A percentile compares a stretch with the other conserved stretches of the same genome.
Evolutionary conservation across 2,113 vertebrate species (phyloP).

Genomic region (Cricetomys ansorgei): DNA sequence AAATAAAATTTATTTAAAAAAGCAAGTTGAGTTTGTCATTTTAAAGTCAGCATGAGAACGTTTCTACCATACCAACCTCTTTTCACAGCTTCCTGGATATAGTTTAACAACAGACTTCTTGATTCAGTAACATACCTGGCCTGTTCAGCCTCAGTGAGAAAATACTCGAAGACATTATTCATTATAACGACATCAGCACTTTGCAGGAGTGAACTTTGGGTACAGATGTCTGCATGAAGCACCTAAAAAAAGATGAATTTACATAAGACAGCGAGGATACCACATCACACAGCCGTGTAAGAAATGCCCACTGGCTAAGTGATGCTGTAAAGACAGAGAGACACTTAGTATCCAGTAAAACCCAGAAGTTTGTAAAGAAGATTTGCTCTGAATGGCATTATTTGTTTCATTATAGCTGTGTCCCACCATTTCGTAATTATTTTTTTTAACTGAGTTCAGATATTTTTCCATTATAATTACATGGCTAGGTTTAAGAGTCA

Average conservation of each 20-base stretch:
- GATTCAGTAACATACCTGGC: slow-evolving; percentile 87
- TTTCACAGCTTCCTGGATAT: slow-evolving; percentile 32
- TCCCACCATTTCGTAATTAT: not conserved
- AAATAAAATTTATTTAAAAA: not conserved
- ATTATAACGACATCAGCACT: slow-evolving; percentile 93
- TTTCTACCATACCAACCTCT: not conserved
- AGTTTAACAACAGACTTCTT: slow-evolving; percentile 75
- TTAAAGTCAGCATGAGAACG: slow-evolving; percentile 67
- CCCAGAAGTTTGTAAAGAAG: not conserved
- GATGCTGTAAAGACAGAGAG: not conserved
- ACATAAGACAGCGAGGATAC: slow-evolving; percentile 49
- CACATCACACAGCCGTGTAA: not conserved
- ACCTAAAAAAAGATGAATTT: slow-evolving; percentile 88
- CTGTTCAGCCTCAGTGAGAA: slow-evolving; percentile 92
- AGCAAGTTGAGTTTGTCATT: slow-evolving; percentile 45
- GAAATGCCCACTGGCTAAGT: not conserved
- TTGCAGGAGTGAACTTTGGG: slow-evolving; percentile 90
- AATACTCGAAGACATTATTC: slow-evolving; percentile 99
- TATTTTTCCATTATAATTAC: not conserved
- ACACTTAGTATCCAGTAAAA: not conserved
- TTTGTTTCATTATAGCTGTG: slow-evolving; percentile 3
- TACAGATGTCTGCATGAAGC: slow-evolving; percentile 92
- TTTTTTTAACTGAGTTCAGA: slow-evolving; percentile 32
- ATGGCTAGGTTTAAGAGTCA: slow-evolving; percentile 1
- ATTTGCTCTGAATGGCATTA: slow-evolving; percentile 33